phyloP scores from a whole-genome alignment of 2,888 invertebrate genomes.

The Nemotelus pantherinus region DNA sequence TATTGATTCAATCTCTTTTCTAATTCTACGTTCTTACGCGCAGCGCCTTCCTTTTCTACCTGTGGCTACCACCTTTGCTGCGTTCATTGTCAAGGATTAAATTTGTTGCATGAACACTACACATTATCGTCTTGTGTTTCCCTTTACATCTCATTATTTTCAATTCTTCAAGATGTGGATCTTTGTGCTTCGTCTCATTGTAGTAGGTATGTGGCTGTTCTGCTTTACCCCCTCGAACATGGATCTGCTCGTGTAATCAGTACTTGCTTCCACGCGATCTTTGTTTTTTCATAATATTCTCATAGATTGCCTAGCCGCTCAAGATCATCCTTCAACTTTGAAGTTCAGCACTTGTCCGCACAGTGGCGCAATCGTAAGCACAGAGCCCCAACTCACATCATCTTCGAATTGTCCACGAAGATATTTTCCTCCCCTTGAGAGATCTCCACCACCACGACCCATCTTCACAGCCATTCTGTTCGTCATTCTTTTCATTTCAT shows the following conservation, averaged over 20 bases:
- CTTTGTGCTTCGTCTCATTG: slow-evolving; percentile 6
- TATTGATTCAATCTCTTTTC: background rate
- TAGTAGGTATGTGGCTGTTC: background rate
- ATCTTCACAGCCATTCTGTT: background rate
- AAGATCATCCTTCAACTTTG: slow-evolving; percentile 30
- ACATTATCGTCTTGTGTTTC: slow-evolving; percentile 10
- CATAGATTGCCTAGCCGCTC: background rate
- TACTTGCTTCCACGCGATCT: slow-evolving; percentile 12
- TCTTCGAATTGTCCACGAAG: background rate
- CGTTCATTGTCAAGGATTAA: background rate
- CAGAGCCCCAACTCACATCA: background rate
- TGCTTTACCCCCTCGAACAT: background rate
- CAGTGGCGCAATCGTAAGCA: background rate
- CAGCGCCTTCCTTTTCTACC: too few species aligned
- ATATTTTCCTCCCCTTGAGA: background rate
- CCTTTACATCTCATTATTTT: slow-evolving; percentile 39
- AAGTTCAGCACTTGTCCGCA: slow-evolving; percentile 10
- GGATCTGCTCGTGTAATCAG: background rate
- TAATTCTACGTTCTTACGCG: too few species aligned
- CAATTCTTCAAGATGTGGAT: slow-evolving; percentile 17
- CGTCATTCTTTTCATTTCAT: background rate
- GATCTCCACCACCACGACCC: background rate
- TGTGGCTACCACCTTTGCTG: background rate
- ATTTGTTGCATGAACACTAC: background rate
- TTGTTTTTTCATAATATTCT: background rate